Conservation (phyloP, 2,888 invertebrate species). For the Marronus borbonicus region DNA sequence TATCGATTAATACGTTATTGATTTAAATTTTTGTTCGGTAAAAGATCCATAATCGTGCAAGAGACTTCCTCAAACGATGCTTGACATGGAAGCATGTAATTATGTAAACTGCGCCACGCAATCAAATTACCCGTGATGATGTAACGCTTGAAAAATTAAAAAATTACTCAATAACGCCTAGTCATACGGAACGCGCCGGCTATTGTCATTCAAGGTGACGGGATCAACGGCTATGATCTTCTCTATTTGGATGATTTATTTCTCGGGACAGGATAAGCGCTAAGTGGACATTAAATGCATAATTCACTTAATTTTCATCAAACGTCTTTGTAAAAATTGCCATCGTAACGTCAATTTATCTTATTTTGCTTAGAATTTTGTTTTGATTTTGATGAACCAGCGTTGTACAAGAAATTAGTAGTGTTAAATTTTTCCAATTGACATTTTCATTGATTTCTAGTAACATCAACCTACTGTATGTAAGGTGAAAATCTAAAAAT, state of each 20-base stretch:
- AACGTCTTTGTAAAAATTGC: not conserved
- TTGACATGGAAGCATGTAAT: not conserved
- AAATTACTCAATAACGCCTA: conserved; percentile 16
- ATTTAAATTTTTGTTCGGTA: not conserved
- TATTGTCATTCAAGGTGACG: not conserved
- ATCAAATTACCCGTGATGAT: not conserved
- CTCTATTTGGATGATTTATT: not conserved
- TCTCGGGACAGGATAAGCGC: not conserved
- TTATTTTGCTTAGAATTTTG: too few relatives aligned
- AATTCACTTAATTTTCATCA: conserved; percentile 2
- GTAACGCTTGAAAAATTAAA: conserved; percentile 10
- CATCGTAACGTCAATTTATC: too few relatives aligned
- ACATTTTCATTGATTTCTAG: too few relatives aligned
- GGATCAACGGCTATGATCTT: conserved; percentile 3
- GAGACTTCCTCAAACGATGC: not conserved
- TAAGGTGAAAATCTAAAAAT: too few relatives aligned
- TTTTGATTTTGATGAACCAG: too few relatives aligned
- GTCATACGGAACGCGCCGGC: not conserved
- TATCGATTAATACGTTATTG: conserved; percentile 3
- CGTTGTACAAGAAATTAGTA: too few relatives aligned
- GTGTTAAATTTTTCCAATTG: too few relatives aligned
- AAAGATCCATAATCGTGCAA: not conserved
- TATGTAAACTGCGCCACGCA: conserved; percentile 13
- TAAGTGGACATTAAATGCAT: not conserved
- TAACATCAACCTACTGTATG: too few relatives aligned